phyloP scores from a whole-genome alignment of 92 coral and sea anemone species.

The Bergia puertoricense region DNA sequence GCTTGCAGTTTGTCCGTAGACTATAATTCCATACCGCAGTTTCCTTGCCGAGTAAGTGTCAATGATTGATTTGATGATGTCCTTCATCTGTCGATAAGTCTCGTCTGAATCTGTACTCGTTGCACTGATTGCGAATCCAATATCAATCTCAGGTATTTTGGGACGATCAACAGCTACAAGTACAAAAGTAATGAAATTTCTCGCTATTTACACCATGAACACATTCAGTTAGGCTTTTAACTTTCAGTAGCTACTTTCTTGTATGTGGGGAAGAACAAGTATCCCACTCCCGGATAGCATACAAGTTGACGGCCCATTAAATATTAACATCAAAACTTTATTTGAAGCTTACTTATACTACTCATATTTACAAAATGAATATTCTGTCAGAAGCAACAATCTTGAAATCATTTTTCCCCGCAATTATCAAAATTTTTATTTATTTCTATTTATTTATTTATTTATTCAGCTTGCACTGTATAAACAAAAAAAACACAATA shows the following conservation, averaged over 20 bases:
- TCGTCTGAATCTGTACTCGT: slow-evolving; percentile 36
- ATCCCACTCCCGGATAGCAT: too few relatives aligned
- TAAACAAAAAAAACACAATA: too few relatives aligned
- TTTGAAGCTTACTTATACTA: too few relatives aligned
- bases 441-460: too few relatives aligned
- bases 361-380: too few relatives aligned
- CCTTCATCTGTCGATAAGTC: slow-evolving; percentile 41
- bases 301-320: too few relatives aligned
- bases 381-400: too few relatives aligned
- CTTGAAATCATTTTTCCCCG: too few relatives aligned
- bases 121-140: slow-evolving; percentile 57
- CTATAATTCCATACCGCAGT: slow-evolving; percentile 45
- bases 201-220: neutral
- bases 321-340: too few relatives aligned
- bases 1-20: slow-evolving; percentile 48
- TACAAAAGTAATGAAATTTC: neutral
- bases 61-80: slow-evolving; percentile 42
- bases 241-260: too few relatives aligned
- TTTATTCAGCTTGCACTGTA: too few relatives aligned
- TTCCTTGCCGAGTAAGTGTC: slow-evolving; percentile 49
- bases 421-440: too few relatives aligned
- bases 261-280: neutral
- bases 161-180: slow-evolving; percentile 27
- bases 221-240: neutral
- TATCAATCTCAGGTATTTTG: slow-evolving; percentile 43